Evolutionary conservation across 2,888 invertebrate species (phyloP).

Genomic region (Spodoptera picta): DNA sequence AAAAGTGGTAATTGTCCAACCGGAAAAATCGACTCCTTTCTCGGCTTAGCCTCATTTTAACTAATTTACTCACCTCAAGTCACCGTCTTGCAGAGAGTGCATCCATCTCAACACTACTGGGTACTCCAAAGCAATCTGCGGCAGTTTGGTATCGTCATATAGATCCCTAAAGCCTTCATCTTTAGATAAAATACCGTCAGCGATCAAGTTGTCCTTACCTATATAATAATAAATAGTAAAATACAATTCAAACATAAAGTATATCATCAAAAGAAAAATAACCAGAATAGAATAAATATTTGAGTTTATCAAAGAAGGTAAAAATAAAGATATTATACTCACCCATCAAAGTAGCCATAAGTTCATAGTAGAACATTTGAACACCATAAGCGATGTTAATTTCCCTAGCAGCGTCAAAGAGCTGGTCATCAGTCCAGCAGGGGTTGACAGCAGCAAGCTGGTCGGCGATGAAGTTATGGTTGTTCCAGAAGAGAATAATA

Average conservation of each 20-base stretch:
- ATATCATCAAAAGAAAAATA: not conserved
- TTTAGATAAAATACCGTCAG: slow-evolving; percentile 55
- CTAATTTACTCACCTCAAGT: slow-evolving; percentile 55
- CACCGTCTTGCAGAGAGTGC: slow-evolving; percentile 65
- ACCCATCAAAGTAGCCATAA: slow-evolving; percentile 64
- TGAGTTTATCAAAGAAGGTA: not conserved
- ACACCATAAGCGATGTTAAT: slow-evolving; percentile 63
- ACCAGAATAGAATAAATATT: not conserved
- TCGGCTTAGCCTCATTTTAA: too few species aligned
- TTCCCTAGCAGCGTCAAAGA: slow-evolving; percentile 65
- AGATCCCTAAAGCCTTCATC: slow-evolving; percentile 58
- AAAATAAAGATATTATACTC: not conserved
- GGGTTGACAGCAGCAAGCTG: slow-evolving; percentile 61
- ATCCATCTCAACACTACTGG: slow-evolving; percentile 63
- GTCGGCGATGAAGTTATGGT: slow-evolving; percentile 65
- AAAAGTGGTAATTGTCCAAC: too few species aligned
- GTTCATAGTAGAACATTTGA: slow-evolving; percentile 65
- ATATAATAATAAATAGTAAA: not conserved
- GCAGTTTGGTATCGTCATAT: slow-evolving; percentile 56
- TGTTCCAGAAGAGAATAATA: slow-evolving; percentile 64
- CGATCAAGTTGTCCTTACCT: slow-evolving; percentile 63
- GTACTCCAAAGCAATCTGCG: slow-evolving; percentile 63
- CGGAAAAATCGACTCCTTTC: too few species aligned
- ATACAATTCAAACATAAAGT: not conserved
- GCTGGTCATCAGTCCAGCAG: slow-evolving; percentile 67